Evolutionary conservation across 2,113 vertebrate genomes (phyloP), one percentile per base, ranked within the genome.

Genomic region (Raphicerus campestris): DNA sequence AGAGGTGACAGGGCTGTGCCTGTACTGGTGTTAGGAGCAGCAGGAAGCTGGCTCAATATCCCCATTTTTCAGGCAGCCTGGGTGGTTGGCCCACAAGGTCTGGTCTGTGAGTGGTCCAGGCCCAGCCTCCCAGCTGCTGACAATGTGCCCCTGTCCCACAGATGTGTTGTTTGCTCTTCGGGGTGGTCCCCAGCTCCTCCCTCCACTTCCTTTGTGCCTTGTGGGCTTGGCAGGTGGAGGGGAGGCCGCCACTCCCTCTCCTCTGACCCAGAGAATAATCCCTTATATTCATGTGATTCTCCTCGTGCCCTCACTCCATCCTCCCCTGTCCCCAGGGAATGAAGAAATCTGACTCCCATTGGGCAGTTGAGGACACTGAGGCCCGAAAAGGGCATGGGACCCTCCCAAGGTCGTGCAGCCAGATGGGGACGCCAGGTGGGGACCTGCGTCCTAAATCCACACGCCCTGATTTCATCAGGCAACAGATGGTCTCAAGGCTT

Each of bases 151-250:
- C 85, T 56, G 66, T 53, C 49, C 78, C 35, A 70, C 94, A 96
- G 87, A 93, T 89, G 82, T 49, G 30, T 90, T 91, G 15, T 82
- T 47, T 93, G 80, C 63, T 96, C 58, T 88, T 89, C 77, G 61
- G 98, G 97, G 98, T 98, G 98, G 98, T 98, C 97, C 63, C 77
- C 70, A 26, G 45, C 77, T 83, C 89, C 94, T 75, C 78, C 77
- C 56, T 96, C 45, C 1, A 4, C 81, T 96, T 96, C 97, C 96
- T 95, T 53, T 97, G 95, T 3, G n/a, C 78, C 60, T 91, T 32
- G 91, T 63, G 95, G 78, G 32, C 95, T 97, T 95, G 90, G 91
- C 93, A 96, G 86, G 94, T 97, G 95, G 91, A 75, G 42, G 10
- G 22, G 55, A 94, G 39, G 88, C 81, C 39, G 92, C 92, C 47